A percentile compares a stretch with the other conserved stretches of the same genome.
Conservation (phyloP, 2,888 invertebrate species). For the Seladonia tumulorum region DNA sequence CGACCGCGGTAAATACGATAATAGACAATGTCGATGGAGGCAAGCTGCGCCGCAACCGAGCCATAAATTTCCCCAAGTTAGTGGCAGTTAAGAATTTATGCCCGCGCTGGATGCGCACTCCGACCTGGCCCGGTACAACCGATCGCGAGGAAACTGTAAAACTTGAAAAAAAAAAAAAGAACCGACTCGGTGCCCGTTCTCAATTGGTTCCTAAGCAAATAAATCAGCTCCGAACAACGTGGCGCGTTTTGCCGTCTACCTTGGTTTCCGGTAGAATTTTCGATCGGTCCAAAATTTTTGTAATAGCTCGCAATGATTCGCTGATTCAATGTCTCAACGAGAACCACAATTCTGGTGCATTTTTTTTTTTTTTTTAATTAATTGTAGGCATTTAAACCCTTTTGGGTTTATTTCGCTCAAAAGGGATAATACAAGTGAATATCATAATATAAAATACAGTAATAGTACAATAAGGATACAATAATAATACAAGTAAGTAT, state of each 20-base stretch:
- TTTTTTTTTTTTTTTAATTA: no score
- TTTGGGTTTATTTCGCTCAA: no score
- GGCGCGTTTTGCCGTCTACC: background rate
- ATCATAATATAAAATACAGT: no score
- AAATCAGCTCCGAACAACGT: background rate
- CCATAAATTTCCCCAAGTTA: conserved; percentile 63
- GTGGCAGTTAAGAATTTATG: conserved; percentile 61
- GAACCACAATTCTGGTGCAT: background rate
- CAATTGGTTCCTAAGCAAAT: background rate
- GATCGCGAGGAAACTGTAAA: background rate
- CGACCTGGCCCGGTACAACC: background rate
- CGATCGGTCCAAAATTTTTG: background rate
- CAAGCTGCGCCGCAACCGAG: conserved; percentile 11
- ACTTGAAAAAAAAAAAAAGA: conserved; percentile 18
- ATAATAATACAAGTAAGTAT: no score
- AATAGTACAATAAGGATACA: no score
- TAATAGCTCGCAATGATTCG: background rate
- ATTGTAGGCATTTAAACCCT: no score
- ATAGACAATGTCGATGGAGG: conserved; percentile 55
- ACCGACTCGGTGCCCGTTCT: background rate
- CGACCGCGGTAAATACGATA: conserved; percentile 58
- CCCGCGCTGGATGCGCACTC: background rate
- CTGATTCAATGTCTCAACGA: background rate
- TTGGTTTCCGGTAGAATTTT: background rate
- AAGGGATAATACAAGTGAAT: no score